Evolutionary conservation across 2,797 vertebrate species (phyloP).

Genomic region (Acestrorhynchus altus): DNA sequence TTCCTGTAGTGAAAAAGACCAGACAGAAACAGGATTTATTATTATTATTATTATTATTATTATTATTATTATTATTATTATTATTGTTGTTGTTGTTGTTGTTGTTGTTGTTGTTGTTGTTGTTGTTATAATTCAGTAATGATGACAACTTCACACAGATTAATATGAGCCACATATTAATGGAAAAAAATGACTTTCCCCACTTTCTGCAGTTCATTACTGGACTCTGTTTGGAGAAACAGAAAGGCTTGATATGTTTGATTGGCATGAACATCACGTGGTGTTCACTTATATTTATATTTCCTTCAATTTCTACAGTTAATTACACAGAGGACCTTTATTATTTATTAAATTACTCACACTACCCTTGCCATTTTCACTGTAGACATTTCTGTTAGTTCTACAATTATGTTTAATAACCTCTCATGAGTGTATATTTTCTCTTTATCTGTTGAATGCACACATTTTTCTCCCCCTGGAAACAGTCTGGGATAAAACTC

Average conservation of each 20-base stretch:
- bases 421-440: constrained; percentile 37
- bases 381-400: constrained; percentile 15
- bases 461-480: not conserved
- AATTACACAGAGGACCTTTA: constrained; percentile 5
- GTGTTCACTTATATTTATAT: not conserved
- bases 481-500: not conserved
- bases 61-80: too few species aligned
- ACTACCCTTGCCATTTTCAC: not conserved
- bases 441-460: constrained; percentile 12
- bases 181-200: not conserved
- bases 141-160: too few species aligned
- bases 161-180: not conserved
- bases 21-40: not conserved
- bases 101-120: too few species aligned
- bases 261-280: not conserved
- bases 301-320: constrained; percentile 7
- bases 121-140: too few species aligned
- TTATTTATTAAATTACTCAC: constrained; percentile 36
- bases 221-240: not conserved
- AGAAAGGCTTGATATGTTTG: not conserved
- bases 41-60: too few species aligned
- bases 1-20: too few species aligned
- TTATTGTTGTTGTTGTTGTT: too few species aligned
- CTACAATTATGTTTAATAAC: constrained; percentile 37
- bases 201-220: not conserved